phyloP scores from a whole-genome alignment of 2,113 vertebrate species.

The Corythoichthys haematopterus region DNA sequence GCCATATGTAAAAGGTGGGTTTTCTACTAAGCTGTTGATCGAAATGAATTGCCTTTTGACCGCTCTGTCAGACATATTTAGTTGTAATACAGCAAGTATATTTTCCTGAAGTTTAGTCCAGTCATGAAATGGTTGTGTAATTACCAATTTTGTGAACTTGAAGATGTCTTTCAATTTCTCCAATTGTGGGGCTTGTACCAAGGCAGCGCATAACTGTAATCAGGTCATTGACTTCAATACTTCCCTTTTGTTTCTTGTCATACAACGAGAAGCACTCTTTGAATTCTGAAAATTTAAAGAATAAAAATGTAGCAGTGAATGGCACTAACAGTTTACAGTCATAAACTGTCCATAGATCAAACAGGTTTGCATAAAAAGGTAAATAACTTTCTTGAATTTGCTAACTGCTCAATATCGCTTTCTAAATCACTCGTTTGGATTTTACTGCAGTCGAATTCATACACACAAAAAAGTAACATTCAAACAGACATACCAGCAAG shows the following conservation, averaged over 20 bases:
- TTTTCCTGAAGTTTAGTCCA: background rate
- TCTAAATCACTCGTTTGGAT: background rate
- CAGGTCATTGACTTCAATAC: conserved; percentile 81
- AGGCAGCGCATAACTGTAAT: conserved; percentile 88
- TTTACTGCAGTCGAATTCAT: background rate
- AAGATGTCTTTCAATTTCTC: conserved; percentile 82
- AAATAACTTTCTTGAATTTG: background rate
- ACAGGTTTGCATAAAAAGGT: background rate
- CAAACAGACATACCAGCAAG: background rate
- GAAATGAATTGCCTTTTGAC: background rate
- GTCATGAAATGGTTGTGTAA: conserved; percentile 6
- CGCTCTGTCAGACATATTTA: background rate
- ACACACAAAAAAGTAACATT: background rate
- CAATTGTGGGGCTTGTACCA: conserved; percentile 81
- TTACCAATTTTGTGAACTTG: conserved; percentile 84
- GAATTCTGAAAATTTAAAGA: conserved; percentile 73
- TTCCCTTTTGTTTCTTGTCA: conserved; percentile 88
- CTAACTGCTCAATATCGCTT: background rate
- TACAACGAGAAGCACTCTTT: conserved; percentile 97
- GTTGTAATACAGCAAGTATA: background rate
- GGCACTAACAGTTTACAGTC: background rate
- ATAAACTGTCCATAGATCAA: rapidly evolving
- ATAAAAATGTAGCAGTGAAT: background rate
- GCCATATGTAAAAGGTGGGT: background rate
- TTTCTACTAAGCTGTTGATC: background rate